Percentiles rank a stretch among this genome's conserved stretches.
phyloP scores from a whole-genome alignment of 2,797 vertebrate species.

The Sebastes wilsoni region DNA sequence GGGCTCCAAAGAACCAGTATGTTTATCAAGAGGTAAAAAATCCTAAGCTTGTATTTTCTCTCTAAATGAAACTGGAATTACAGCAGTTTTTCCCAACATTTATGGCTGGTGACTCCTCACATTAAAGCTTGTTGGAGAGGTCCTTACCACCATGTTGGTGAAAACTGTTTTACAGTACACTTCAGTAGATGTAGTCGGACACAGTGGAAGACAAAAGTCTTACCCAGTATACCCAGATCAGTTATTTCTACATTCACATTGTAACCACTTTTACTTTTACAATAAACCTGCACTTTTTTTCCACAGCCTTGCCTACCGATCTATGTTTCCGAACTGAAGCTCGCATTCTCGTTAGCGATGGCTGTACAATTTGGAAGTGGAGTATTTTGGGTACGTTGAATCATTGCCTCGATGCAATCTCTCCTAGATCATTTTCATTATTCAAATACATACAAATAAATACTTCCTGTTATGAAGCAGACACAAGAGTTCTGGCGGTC shows the following conservation, averaged over 20 bases:
- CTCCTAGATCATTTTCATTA: background rate
- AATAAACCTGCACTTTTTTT: background rate
- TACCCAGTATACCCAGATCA: background rate
- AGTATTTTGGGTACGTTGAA: constrained; percentile 69
- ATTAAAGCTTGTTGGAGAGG: background rate
- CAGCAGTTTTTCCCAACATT: accelerated
- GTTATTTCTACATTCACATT: background rate
- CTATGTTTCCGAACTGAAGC: constrained; percentile 74
- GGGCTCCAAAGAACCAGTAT: constrained; percentile 78
- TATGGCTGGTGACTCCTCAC: background rate
- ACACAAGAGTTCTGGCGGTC: background rate
- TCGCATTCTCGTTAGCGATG: constrained; percentile 71
- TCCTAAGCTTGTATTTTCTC: background rate
- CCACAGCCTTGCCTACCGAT: constrained; percentile 73
- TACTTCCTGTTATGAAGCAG: background rate
- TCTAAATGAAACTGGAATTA: background rate
- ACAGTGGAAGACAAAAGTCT: background rate
- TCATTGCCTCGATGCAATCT: background rate
- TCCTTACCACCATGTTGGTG: background rate
- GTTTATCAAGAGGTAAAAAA: constrained; percentile 76
- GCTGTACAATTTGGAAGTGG: constrained; percentile 77
- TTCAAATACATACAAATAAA: background rate
- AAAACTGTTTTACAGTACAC: background rate
- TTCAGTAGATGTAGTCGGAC: background rate
- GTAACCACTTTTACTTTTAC: background rate